These are phyloP conservation scores for Protonemura montana DNA, from an alignment of 2,888 invertebrate species.

Conservation along the genomic window DNA sequence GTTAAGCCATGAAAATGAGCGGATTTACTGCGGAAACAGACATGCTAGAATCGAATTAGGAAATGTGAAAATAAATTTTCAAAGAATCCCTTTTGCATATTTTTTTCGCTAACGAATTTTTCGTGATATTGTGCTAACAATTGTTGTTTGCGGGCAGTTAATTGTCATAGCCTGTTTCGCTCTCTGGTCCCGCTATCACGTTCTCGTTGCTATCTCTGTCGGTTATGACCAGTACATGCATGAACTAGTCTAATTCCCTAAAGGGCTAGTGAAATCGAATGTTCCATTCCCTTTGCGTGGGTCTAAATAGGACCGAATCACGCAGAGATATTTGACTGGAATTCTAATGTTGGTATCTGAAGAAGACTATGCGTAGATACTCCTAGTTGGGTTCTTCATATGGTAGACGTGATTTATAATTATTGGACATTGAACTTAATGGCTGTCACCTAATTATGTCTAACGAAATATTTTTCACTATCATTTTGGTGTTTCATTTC, in stretches of 20 bases:
- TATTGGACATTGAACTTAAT: not conserved
- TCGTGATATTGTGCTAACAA: too few species aligned
- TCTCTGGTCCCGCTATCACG: too few species aligned
- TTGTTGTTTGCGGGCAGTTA: not conserved
- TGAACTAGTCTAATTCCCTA: not conserved
- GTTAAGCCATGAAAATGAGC: too few species aligned
- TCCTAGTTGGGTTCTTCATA: not conserved
- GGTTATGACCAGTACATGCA: not conserved
- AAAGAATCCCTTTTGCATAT: too few species aligned
- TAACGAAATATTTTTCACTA: not conserved
- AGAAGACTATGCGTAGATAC: not conserved
- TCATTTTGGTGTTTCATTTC: not conserved
- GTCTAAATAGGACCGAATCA: not conserved
- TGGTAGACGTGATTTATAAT: not conserved
- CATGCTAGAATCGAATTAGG: too few species aligned
- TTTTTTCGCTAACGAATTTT: too few species aligned
- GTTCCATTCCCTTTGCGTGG: not conserved
- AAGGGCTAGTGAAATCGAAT: not conserved
- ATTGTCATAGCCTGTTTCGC: not conserved
- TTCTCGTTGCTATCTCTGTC: not conserved
- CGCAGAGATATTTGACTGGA: not conserved
- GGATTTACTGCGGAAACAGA: too few species aligned
- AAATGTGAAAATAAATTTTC: too few species aligned
- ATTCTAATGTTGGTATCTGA: not conserved
- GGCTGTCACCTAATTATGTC: not conserved